Percentiles rank a stretch among this genome's conserved stretches.
Conservation (phyloP, 2,113 vertebrate genomes). For the Chelonoidis abingdonii region DNA sequence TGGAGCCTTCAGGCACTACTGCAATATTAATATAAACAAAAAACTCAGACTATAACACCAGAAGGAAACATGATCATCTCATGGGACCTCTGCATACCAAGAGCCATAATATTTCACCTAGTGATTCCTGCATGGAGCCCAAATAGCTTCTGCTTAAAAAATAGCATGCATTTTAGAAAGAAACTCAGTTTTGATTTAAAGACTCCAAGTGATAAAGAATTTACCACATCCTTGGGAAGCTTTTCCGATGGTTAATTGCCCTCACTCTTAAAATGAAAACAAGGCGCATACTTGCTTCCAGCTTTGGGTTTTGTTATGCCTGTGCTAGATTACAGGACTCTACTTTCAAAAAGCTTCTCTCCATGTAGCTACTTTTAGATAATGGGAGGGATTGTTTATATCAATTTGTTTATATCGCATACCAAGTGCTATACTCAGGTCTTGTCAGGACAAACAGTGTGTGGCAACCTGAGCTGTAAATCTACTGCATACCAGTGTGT, state of each 20-base stretch:
- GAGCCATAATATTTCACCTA: background rate
- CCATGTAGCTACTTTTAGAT: accelerated
- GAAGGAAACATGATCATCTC: slow-evolving; percentile 7
- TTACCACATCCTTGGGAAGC: background rate
- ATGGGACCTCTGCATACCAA: background rate
- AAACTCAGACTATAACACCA: background rate
- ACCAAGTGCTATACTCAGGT: background rate
- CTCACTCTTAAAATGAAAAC: background rate
- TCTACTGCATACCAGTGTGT: background rate
- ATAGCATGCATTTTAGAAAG: background rate
- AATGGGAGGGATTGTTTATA: background rate
- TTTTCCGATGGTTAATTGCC: slow-evolving; percentile 19
- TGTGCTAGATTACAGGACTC: background rate
- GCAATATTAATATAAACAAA: slow-evolving; percentile 19
- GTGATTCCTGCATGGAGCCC: background rate
- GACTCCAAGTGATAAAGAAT: background rate
- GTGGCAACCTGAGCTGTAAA: background rate
- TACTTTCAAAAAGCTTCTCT: background rate
- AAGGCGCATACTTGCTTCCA: background rate
- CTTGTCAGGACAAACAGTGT: background rate
- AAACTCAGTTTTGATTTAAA: background rate
- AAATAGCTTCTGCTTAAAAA: background rate
- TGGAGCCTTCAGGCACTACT: slow-evolving; percentile 22
- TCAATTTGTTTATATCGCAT: background rate
- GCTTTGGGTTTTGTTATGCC: background rate